phyloP scores from a whole-genome alignment of 2,888 invertebrate species.

The Odontothrips loti region DNA sequence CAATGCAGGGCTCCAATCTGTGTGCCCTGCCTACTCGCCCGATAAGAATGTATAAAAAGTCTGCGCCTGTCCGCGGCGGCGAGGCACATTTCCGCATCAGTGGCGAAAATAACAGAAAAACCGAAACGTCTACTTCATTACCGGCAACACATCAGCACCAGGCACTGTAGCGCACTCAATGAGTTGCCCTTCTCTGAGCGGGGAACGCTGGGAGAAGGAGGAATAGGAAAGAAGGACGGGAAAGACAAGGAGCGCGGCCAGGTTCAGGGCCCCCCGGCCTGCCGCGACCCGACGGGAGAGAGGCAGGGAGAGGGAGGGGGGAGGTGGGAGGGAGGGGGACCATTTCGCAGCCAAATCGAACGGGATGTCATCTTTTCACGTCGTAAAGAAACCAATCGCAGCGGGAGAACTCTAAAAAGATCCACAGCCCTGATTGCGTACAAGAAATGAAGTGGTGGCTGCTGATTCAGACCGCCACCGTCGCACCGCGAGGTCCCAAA shows the following conservation, averaged over 20 bases:
- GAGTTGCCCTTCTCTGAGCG: not conserved
- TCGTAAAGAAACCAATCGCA: conserved; percentile 26
- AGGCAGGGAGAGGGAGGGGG: not conserved
- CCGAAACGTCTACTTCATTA: conserved; percentile 11
- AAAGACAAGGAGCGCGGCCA: no score
- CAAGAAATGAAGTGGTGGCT: conserved; percentile 22
- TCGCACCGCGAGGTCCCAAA: no score
- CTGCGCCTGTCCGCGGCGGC: no score
- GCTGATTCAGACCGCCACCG: not conserved
- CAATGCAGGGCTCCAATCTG: no score
- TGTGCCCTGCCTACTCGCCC: no score
- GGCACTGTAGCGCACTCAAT: no score
- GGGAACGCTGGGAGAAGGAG: not conserved
- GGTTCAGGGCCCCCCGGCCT: no score
- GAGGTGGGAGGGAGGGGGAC: not conserved
- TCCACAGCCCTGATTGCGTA: conserved; percentile 24
- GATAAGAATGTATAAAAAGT: no score
- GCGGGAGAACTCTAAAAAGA: conserved; percentile 22
- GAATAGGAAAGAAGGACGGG: no score
- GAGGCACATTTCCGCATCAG: not conserved
- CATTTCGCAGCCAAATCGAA: conserved; percentile 24
- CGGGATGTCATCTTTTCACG: conserved; percentile 24
- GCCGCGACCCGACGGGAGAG: not conserved
- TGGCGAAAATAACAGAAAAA: not conserved
- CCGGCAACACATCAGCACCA: not conserved